Percentiles rank a stretch among this genome's conserved stretches.
phyloP scores from a whole-genome alignment of 2,888 invertebrate genomes.

The Melitaea athalia region DNA sequence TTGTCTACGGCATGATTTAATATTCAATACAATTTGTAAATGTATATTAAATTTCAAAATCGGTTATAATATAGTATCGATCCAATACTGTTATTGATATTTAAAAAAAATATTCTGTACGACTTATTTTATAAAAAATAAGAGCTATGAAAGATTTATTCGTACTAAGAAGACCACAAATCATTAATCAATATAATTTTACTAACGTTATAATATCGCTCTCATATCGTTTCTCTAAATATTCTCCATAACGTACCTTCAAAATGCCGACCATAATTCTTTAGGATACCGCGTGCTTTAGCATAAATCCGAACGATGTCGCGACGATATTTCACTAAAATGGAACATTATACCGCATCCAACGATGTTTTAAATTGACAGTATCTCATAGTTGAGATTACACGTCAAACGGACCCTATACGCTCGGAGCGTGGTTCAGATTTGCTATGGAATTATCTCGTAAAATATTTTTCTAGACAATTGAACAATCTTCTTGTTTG shows the following conservation, averaged over 20 bases:
- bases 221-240: conserved; percentile 30
- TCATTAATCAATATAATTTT: too few relatives aligned
- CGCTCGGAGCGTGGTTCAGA: neutral
- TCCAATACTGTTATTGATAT: too few relatives aligned
- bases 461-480: neutral
- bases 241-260: conserved; percentile 46
- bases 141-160: too few relatives aligned
- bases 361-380: conserved; percentile 17
- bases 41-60: too few relatives aligned
- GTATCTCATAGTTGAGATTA: conserved; percentile 15
- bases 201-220: neutral
- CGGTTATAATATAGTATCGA: too few relatives aligned
- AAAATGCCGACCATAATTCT: conserved; percentile 66
- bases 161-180: too few relatives aligned
- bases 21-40: too few relatives aligned
- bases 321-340: conserved; percentile 33
- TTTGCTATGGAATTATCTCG: neutral
- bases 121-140: too few relatives aligned
- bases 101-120: too few relatives aligned
- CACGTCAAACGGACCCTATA: neutral
- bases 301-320: conserved; percentile 60
- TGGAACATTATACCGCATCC: conserved; percentile 26
- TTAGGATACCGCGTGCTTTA: conserved; percentile 57
- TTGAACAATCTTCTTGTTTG: too few relatives aligned
- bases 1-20: too few relatives aligned